Evolutionary conservation across 64 coral and sea anemone species (phyloP), one percentile per base, ranked within the genome.

Genomic region (Hydrozoanthus tunicans): DNA sequence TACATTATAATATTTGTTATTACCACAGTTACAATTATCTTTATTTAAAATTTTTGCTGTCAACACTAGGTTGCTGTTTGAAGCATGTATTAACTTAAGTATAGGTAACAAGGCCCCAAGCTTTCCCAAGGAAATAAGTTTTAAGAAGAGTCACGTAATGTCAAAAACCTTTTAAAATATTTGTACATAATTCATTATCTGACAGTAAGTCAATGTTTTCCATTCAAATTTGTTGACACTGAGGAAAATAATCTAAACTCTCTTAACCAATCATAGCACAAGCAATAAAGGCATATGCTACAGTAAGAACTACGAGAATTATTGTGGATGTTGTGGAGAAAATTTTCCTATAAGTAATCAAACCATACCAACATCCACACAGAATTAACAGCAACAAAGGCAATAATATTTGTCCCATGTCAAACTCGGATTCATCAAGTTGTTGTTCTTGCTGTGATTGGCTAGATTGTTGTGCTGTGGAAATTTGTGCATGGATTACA

Each of bases 401-500:
- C 12, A 97, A 58, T 78, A 97, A 94, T 80, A 97, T 75, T 70
- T 90, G 90, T 27, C 92, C 91, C 17, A 94, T 62, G 63, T 97
- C 95, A 62, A 97, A 63, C n/a, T 94, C 92, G 57, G 89, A 73
- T 60, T 97, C 95, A 9, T 88, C 90, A 76, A 88, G 63, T 6
- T 89, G 89, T 55, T 88, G 69, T 53, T 4, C 53, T 6, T 58
- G 25, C 6, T 66, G 72, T 59, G 70, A 54, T 6, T 77, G 92
- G 55, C 66, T 68, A 53, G 85, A 73, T 9, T 89, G 83, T 11
- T 57, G 58, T 13, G 66, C 53, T 32, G 81, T 79, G 54, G 95
- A 97, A 64, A 97, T 92, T 77, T 97, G 95, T 62, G 90, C 92
- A 57, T 97, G 95, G 25, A 97, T 75, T 8, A 97, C 95, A 17